phyloP scores from a whole-genome alignment of 2,797 vertebrate species.

The Onychomys leucogaster region DNA sequence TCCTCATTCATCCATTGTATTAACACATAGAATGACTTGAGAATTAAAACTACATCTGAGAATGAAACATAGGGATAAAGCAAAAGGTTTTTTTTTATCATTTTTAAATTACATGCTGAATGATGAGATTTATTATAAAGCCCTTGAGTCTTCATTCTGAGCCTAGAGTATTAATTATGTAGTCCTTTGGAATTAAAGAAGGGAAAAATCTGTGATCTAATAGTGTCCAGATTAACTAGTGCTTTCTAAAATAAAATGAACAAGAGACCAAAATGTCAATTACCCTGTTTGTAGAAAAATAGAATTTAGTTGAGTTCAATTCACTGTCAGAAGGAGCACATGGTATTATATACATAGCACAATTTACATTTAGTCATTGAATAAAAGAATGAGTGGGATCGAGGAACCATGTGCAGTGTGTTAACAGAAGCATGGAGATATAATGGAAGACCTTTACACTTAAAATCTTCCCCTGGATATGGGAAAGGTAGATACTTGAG shows the following conservation, averaged over 20 bases:
- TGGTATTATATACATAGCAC: background rate
- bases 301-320: background rate
- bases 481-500: background rate
- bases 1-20: background rate
- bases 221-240: background rate
- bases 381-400: background rate
- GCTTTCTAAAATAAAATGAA: background rate
- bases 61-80: background rate
- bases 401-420: background rate
- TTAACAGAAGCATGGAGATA: background rate
- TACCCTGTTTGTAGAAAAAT: background rate
- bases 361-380: background rate
- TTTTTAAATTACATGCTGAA: background rate
- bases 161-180: background rate
- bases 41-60: conserved; percentile 39
- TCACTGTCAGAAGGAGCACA: background rate
- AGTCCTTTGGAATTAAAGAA: background rate
- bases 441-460: background rate
- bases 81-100: background rate
- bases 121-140: conserved; percentile 10
- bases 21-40: conserved; percentile 56
- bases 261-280: background rate
- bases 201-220: background rate
- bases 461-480: background rate
- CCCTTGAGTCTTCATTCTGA: background rate